Percentiles rank a stretch among this genome's conserved stretches.
Evolutionary conservation across 2,797 vertebrate genomes (phyloP).

Genomic region (Lepus oiostolus): DNA sequence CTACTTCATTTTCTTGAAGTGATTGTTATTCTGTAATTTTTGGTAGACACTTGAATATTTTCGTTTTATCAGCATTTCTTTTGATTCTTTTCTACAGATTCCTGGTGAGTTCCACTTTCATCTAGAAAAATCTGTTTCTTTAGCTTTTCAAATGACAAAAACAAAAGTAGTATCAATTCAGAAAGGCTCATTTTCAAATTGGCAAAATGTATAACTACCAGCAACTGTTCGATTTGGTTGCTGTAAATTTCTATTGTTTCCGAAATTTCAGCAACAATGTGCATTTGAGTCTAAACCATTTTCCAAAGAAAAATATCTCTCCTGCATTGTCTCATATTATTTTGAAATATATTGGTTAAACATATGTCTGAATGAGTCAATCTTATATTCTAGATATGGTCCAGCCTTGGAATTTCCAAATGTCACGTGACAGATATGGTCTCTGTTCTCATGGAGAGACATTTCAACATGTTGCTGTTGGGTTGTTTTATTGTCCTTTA

Average conservation of each 20-base stretch:
- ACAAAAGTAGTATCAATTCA: slow-evolving; percentile 11
- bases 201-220: not conserved
- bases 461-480: not conserved
- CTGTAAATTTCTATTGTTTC: too few species aligned
- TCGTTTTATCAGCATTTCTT: slow-evolving; percentile 16
- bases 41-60: not conserved
- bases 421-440: not conserved
- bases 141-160: slow-evolving; percentile 53
- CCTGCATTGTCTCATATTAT: not conserved
- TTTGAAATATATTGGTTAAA: slow-evolving; percentile 10
- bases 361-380: not conserved
- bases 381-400: not conserved
- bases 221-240: slow-evolving; percentile 7
- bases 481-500: not conserved
- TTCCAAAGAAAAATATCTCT: not conserved
- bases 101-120: not conserved
- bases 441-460: not conserved
- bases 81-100: slow-evolving; percentile 12
- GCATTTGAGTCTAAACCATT: not conserved
- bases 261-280: too few species aligned
- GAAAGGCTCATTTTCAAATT: slow-evolving; percentile 14
- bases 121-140: slow-evolving; percentile 40
- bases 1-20: not conserved
- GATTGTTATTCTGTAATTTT: slow-evolving; percentile 1
- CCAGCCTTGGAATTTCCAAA: not conserved